Evolutionary conservation across 2,888 invertebrate genomes (phyloP).

Genomic region (Ennomos quercinarius): DNA sequence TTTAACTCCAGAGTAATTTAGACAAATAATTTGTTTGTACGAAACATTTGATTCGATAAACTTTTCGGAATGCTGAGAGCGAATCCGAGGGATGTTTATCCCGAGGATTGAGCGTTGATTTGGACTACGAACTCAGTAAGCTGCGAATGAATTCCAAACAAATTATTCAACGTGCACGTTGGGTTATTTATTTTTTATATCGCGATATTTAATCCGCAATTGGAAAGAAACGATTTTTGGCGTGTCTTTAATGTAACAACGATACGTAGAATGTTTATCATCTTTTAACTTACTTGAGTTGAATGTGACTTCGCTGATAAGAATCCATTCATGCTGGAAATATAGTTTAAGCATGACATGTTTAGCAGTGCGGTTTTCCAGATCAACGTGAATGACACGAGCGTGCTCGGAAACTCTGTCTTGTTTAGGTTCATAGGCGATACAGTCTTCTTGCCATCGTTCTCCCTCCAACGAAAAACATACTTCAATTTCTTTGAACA

Average conservation of each 20-base stretch:
- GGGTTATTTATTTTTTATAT: slow-evolving; percentile 55
- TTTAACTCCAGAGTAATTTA: slow-evolving; percentile 54
- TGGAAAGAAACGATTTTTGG: slow-evolving; percentile 26
- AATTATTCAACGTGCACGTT: slow-evolving; percentile 54
- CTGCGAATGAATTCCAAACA: slow-evolving; percentile 57
- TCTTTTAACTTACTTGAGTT: slow-evolving; percentile 87
- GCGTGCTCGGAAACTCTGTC: slow-evolving; percentile 85
- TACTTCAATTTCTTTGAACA: slow-evolving; percentile 91
- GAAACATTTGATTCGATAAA: slow-evolving; percentile 67
- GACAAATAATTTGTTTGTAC: slow-evolving; percentile 60
- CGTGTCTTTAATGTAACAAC: slow-evolving; percentile 20
- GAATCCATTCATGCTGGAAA: slow-evolving; percentile 94
- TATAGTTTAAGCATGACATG: slow-evolving; percentile 90
- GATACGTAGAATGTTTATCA: slow-evolving; percentile 1
- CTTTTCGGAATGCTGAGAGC: slow-evolving; percentile 52
- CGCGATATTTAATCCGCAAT: slow-evolving; percentile 41
- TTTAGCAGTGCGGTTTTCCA: slow-evolving; percentile 90
- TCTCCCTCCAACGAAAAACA: slow-evolving; percentile 93
- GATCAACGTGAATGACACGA: slow-evolving; percentile 89
- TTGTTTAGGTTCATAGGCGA: slow-evolving; percentile 87
- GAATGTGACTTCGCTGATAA: slow-evolving; percentile 95
- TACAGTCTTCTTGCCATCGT: slow-evolving; percentile 88
- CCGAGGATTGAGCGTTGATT: slow-evolving; percentile 58
- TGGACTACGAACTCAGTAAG: slow-evolving; percentile 50
- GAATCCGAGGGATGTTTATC: slow-evolving; percentile 56